Percentiles rank a stretch among this genome's conserved stretches.
Conservation (phyloP, 2,113 vertebrate genomes). For the Ctenomys sociabilis region DNA sequence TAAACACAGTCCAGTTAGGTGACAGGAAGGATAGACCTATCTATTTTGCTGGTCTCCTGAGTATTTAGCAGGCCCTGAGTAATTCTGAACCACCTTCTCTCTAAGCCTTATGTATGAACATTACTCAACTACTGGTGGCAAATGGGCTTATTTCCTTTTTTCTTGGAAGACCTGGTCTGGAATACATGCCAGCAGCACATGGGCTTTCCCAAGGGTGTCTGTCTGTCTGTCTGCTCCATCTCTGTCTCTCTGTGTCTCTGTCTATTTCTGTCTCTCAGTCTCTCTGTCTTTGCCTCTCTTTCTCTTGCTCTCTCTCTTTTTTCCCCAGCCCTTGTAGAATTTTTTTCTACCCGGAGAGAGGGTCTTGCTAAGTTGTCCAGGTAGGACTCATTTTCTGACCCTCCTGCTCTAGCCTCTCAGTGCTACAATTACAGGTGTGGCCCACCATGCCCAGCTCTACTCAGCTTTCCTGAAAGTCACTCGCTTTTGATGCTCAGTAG, state of each 20-base stretch:
- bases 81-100: not conserved
- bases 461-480: not conserved
- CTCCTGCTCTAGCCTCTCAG: not conserved
- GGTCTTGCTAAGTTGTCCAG: not conserved
- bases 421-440: not conserved
- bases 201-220: not conserved
- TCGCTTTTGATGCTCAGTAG: not conserved
- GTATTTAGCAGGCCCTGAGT: not conserved
- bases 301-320: not conserved
- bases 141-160: not conserved
- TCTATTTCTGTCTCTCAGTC: not conserved
- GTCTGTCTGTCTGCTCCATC: not conserved
- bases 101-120: not conserved
- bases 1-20: not conserved
- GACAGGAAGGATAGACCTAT: not conserved
- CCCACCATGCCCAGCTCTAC: not conserved
- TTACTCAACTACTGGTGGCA: not conserved
- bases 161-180: not conserved
- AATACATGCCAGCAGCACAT: not conserved
- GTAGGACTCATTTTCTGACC: not conserved
- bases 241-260: not conserved
- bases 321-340: not conserved
- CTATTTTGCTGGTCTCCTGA: not conserved
- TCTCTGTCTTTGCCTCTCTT: not conserved
- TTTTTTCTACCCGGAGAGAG: not conserved